These are phyloP conservation scores for Andrena bucephala DNA, from an alignment of 2,888 invertebrate genomes.

Conservation along the genomic window DNA sequence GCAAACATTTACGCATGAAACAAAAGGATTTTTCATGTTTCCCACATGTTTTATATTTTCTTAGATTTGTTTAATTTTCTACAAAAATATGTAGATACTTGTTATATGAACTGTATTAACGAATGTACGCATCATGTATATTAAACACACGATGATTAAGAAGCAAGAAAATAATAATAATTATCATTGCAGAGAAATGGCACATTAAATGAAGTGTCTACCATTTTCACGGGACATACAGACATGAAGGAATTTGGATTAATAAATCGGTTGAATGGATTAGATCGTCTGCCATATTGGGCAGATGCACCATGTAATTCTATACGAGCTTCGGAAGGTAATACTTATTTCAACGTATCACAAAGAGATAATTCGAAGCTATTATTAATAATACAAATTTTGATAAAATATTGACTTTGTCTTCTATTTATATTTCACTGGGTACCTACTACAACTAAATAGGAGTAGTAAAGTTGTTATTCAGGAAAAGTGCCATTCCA, in stretches of 20 bases:
- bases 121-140: too few relatives aligned
- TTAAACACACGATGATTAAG: neutral
- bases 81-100: neutral
- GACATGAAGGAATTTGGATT: slow-evolving; percentile 93
- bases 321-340: slow-evolving; percentile 86
- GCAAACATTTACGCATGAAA: too few relatives aligned
- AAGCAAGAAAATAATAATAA: neutral
- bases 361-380: too few relatives aligned
- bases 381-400: too few relatives aligned
- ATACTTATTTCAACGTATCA: neutral
- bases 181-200: slow-evolving; percentile 89
- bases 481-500: too few relatives aligned
- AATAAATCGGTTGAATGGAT: slow-evolving; percentile 91
- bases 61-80: neutral
- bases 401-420: too few relatives aligned
- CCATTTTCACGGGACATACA: slow-evolving; percentile 91
- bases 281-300: slow-evolving; percentile 92
- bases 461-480: too few relatives aligned
- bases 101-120: neutral
- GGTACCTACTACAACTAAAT: too few relatives aligned
- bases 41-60: neutral
- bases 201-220: slow-evolving; percentile 92
- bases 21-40: neutral
- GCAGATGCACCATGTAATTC: slow-evolving; percentile 89
- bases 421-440: too few relatives aligned